Evolutionary conservation across 2,888 invertebrate species (phyloP).

Genomic region (Dynastes maya): DNA sequence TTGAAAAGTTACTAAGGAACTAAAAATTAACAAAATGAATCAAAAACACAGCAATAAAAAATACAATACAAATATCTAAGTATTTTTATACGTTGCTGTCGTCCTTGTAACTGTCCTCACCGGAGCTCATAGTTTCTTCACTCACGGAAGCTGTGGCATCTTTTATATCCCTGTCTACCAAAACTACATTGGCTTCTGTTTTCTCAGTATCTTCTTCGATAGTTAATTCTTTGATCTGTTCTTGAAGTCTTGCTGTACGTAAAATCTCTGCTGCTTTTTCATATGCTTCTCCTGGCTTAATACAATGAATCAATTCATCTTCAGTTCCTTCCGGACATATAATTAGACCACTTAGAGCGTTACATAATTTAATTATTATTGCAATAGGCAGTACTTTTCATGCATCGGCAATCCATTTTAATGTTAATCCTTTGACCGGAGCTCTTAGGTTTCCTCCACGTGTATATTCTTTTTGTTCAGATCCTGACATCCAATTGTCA

Average conservation of each 20-base stretch:
- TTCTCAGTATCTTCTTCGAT: too few relatives aligned
- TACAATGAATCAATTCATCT: slow-evolving; percentile 3
- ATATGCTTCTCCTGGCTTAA: not conserved
- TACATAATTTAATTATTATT: too few relatives aligned
- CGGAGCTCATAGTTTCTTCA: slow-evolving; percentile 7
- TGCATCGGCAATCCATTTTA: slow-evolving; percentile 8
- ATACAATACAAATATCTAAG: too few relatives aligned
- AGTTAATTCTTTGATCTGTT: too few relatives aligned
- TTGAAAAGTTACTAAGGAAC: too few relatives aligned
- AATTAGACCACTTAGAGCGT: too few relatives aligned
- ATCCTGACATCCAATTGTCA: slow-evolving; percentile 10
- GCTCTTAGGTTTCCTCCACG: slow-evolving; percentile 19
- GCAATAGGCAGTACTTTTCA: too few relatives aligned
- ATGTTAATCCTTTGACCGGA: slow-evolving; percentile 21
- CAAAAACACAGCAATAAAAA: too few relatives aligned
- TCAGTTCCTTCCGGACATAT: not conserved
- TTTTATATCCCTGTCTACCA: slow-evolving; percentile 6
- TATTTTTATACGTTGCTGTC: too few relatives aligned
- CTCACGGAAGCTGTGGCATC: not conserved
- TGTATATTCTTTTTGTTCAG: slow-evolving; percentile 9
- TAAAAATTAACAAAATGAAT: too few relatives aligned
- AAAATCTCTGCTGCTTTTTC: slow-evolving; percentile 2
- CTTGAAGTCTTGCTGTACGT: not conserved
- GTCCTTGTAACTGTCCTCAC: not conserved
- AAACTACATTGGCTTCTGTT: not conserved